Evolutionary conservation across 2,888 invertebrate genomes (phyloP).

Genomic region (Mesorhabditis spiculigera): DNA sequence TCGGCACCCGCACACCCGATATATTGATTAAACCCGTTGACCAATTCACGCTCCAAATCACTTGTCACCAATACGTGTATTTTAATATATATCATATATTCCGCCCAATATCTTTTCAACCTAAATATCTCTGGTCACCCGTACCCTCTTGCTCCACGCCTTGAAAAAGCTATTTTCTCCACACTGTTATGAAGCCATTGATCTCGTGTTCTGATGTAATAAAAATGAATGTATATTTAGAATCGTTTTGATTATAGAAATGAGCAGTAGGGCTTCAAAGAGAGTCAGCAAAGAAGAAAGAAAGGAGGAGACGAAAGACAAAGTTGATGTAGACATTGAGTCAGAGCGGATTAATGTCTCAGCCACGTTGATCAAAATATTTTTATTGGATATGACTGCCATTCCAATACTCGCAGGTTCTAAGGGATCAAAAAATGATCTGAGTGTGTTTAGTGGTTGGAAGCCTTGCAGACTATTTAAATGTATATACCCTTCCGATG

Average conservation of each 20-base stretch:
- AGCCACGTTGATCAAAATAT: neutral
- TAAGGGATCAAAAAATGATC: too few species aligned
- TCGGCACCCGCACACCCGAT: too few species aligned
- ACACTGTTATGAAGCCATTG: too few species aligned
- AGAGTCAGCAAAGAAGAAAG: neutral
- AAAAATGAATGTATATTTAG: neutral
- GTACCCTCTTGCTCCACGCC: too few species aligned
- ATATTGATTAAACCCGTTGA: too few species aligned
- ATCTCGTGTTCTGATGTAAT: neutral
- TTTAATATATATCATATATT: too few species aligned
- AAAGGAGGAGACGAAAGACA: conserved; percentile 1
- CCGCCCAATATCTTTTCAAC: too few species aligned
- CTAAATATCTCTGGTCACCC: too few species aligned
- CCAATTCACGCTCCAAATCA: too few species aligned
- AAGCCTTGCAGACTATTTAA: neutral
- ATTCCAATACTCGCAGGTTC: conserved; percentile 2
- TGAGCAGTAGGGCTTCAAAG: neutral
- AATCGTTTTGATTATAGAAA: neutral
- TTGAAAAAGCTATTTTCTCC: too few species aligned
- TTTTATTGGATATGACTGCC: neutral
- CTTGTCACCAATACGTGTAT: too few species aligned
- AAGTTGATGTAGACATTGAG: too few species aligned
- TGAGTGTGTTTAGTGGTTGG: neutral
- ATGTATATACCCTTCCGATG: conserved; percentile 1
- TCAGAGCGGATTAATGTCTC: neutral